Percentiles rank a stretch among this genome's conserved stretches.
Evolutionary conservation across 2,113 vertebrate genomes (phyloP).

Genomic region (Serranochromis macrocephalus): DNA sequence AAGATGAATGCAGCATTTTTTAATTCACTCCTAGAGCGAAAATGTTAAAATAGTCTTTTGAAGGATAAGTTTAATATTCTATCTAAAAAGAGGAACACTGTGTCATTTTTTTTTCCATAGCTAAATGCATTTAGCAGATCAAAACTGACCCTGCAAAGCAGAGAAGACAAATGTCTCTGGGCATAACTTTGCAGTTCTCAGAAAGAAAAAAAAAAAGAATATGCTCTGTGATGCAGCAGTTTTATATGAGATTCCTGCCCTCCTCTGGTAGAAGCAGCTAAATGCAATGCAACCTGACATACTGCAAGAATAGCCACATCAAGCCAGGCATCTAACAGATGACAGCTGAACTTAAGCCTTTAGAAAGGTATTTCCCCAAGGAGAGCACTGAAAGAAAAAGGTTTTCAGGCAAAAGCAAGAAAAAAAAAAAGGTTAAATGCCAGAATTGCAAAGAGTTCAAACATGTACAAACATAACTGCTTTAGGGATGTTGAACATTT

Average conservation of each 20-base stretch:
- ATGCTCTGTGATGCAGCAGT: conserved; percentile 26
- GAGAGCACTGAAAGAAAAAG: not conserved
- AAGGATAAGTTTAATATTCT: not conserved
- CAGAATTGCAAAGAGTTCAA: not conserved
- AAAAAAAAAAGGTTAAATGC: not conserved
- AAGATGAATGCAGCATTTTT: not conserved
- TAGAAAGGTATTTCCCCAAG: conserved; percentile 39
- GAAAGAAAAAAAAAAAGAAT: not conserved
- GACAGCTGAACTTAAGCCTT: not conserved
- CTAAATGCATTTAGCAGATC: not conserved
- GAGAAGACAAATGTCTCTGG: not conserved
- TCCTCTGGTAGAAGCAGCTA: conserved; percentile 14
- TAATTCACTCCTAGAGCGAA: not conserved
- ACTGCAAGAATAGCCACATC: not conserved
- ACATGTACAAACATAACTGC: not conserved
- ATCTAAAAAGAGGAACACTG: not conserved
- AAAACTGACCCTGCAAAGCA: not conserved
- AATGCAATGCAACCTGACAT: not conserved
- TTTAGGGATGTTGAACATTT: not conserved
- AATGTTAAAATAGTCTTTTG: not conserved
- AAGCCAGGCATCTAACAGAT: conserved; percentile 3
- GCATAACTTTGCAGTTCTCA: not conserved
- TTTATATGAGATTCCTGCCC: conserved; percentile 21
- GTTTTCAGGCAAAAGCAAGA: not conserved
- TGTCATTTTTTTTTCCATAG: not conserved